A percentile compares a stretch with the other conserved stretches of the same genome.
Conservation (phyloP, 2,888 invertebrate genomes). For the Petrolisthes manimaculis region DNA sequence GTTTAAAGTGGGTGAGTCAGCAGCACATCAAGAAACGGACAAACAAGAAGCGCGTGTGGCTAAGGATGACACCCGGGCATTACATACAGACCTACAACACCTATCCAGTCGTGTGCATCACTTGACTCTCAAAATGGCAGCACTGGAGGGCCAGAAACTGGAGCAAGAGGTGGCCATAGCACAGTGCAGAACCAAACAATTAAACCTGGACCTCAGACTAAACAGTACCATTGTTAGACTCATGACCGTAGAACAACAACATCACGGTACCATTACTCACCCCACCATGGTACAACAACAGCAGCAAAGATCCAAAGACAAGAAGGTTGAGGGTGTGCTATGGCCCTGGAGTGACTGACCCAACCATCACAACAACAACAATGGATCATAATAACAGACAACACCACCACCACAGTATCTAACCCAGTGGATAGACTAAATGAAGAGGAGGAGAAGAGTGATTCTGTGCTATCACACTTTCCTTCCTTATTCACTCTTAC, state of each 20-base stretch:
- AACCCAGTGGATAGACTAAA: too few species aligned
- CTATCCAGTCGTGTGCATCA: constrained; percentile 31
- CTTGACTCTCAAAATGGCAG: constrained; percentile 26
- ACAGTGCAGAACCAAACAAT: constrained; percentile 32
- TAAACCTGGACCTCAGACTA: constrained; percentile 27
- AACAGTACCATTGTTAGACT: constrained; percentile 16
- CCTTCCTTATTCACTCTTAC: too few species aligned
- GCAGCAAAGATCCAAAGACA: too few species aligned
- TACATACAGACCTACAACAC: constrained; percentile 26
- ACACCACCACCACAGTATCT: too few species aligned
- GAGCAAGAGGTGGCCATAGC: constrained; percentile 23
- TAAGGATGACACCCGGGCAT: constrained; percentile 31
- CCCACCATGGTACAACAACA: too few species aligned
- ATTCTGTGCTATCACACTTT: too few species aligned
- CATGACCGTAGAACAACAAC: not conserved
- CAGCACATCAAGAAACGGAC: constrained; percentile 9
- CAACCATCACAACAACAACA: too few species aligned
- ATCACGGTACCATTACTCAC: too few species aligned
- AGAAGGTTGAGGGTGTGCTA: too few species aligned
- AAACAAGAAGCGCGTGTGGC: constrained; percentile 19
- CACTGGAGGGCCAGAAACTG: constrained; percentile 32
- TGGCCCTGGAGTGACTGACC: too few species aligned
- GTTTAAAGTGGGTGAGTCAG: constrained; percentile 32
- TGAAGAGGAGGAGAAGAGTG: too few species aligned
- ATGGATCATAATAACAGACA: too few species aligned